Percentiles rank a stretch among this genome's conserved stretches.
phyloP scores from a whole-genome alignment of 2,888 invertebrate genomes.

The Drosophila demipolita region DNA sequence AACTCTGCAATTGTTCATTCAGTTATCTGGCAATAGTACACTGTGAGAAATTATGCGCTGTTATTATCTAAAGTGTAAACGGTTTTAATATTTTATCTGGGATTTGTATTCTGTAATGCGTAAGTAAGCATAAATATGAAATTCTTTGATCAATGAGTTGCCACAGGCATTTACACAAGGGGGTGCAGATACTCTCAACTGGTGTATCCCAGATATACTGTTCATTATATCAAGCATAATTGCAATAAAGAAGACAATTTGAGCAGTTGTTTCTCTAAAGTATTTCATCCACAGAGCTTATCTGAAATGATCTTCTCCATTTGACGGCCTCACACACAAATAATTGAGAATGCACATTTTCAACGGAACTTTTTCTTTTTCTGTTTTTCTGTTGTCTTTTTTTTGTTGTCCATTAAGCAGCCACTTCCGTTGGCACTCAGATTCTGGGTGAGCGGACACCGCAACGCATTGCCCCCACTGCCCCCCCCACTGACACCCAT shows the following conservation, averaged over 20 bases:
- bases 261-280: constrained; percentile 12
- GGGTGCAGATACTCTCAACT: not conserved
- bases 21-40: not conserved
- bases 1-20: constrained; percentile 8
- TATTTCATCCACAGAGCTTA: constrained; percentile 32
- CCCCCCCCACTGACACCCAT: not conserved
- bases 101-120: not conserved
- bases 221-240: not conserved
- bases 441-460: constrained; percentile 47
- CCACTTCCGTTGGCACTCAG: constrained; percentile 70
- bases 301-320: constrained; percentile 28
- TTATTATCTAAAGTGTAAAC: not conserved
- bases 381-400: constrained; percentile 12
- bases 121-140: not conserved
- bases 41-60: not conserved
- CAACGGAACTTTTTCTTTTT: constrained; percentile 41
- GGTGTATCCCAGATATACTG: not conserved
- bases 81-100: not conserved
- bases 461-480: not conserved
- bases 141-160: not conserved
- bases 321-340: constrained; percentile 56
- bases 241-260: constrained; percentile 1
- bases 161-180: not conserved
- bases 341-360: constrained; percentile 69
- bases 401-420: constrained; percentile 63